phyloP scores from a whole-genome alignment of 2,113 vertebrate species.

The Pampusana beccarii region DNA sequence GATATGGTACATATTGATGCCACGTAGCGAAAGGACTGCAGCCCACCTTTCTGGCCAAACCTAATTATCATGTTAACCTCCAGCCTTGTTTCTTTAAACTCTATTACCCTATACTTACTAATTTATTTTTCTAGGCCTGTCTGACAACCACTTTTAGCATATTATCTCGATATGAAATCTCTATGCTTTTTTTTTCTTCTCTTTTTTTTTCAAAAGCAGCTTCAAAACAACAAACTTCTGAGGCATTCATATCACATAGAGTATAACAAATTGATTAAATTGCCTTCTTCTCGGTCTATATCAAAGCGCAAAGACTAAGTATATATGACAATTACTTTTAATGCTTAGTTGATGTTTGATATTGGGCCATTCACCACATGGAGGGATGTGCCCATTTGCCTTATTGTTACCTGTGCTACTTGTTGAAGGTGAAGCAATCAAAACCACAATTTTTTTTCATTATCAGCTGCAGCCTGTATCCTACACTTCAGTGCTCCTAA shows the following conservation, averaged over 20 bases:
- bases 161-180: conserved; percentile 54
- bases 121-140: conserved; percentile 3
- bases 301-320: conserved; percentile 37
- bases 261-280: conserved; percentile 57
- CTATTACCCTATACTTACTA: not conserved
- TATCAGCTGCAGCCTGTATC: conserved; percentile 31
- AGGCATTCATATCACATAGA: conserved; percentile 33
- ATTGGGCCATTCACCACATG: not conserved
- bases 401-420: conserved; percentile 35
- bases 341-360: conserved; percentile 8
- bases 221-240: conserved; percentile 60
- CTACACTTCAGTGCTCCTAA: conserved; percentile 22
- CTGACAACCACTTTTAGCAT: not conserved
- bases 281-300: conserved; percentile 29
- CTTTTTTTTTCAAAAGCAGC: not conserved
- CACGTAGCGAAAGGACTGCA: not conserved
- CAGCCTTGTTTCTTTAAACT: not conserved
- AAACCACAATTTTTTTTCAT: not conserved
- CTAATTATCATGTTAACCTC: not conserved
- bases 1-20: not conserved
- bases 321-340: conserved; percentile 29
- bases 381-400: conserved; percentile 22
- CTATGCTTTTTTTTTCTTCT: not conserved
- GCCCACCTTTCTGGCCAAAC: not conserved
- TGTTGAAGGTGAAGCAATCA: conserved; percentile 30